phyloP scores from a whole-genome alignment of 2,888 invertebrate species.

The Tetragonula carbonaria region DNA sequence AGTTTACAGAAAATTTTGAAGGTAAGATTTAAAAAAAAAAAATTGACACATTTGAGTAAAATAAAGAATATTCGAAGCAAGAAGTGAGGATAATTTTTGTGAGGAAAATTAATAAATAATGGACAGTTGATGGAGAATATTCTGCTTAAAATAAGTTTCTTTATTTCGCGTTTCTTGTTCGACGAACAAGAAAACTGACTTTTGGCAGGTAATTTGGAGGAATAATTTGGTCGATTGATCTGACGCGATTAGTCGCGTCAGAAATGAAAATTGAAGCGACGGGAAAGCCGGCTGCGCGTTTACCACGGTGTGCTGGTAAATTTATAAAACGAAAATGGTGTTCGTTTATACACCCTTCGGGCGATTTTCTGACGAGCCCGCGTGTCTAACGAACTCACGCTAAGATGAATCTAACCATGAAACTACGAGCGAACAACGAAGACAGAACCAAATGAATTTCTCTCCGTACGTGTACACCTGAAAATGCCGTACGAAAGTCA shows the following conservation, averaged over 20 bases:
- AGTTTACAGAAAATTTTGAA: no score
- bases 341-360: conserved; percentile 20
- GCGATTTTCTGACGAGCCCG: conserved; percentile 55
- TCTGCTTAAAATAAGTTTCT: no score
- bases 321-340: conserved; percentile 50
- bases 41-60: no score
- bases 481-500: conserved; percentile 4
- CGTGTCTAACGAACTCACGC: conserved; percentile 56
- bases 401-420: conserved; percentile 45
- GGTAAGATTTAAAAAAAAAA: no score
- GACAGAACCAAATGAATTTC: conserved; percentile 28
- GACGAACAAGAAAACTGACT: no score
- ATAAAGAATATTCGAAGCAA: no score
- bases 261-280: conserved; percentile 41
- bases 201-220: background rate
- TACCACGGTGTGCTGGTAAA: conserved; percentile 35
- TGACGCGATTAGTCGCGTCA: conserved; percentile 25
- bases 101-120: no score
- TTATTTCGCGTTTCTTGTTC: no score
- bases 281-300: conserved; percentile 31
- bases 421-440: conserved; percentile 29
- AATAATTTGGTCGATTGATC: background rate
- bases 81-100: no score
- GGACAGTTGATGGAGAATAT: no score
- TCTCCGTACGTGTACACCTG: conserved; percentile 1